Percentiles rank a stretch among this genome's conserved stretches.
Evolutionary conservation across 2,888 invertebrate genomes (phyloP).

Genomic region (Myathropa florea): DNA sequence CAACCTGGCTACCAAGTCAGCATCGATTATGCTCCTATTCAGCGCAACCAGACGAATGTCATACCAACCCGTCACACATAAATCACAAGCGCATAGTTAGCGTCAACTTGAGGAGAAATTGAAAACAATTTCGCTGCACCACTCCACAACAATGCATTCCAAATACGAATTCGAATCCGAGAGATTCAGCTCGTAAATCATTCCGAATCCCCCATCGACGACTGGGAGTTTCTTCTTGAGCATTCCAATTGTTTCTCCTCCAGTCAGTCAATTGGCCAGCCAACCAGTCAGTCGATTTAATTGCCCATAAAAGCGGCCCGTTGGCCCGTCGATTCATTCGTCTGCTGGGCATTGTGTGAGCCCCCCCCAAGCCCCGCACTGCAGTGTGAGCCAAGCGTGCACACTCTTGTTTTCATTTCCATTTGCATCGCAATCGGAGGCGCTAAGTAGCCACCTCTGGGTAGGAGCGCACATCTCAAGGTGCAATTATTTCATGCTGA

Average conservation of each 20-base stretch:
- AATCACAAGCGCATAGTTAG: not conserved
- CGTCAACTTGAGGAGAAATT: conserved; percentile 30
- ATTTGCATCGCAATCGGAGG: conserved; percentile 17
- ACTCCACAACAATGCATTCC: not conserved
- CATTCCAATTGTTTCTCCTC: conserved; percentile 35
- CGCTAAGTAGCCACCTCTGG: not conserved
- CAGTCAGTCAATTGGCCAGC: not conserved
- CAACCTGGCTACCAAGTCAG: not conserved
- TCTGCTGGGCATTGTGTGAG: not conserved
- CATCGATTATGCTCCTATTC: conserved; percentile 1
- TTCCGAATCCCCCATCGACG: not conserved
- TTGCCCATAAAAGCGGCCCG: conserved; percentile 40
- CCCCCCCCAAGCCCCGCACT: not conserved
- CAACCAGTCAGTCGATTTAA: conserved; percentile 21
- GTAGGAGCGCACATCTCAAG: conserved; percentile 18
- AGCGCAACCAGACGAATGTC: not conserved
- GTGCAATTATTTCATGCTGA: conserved; percentile 49
- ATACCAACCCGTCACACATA: not conserved
- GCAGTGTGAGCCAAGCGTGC: not conserved
- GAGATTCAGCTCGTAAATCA: conserved; percentile 11
- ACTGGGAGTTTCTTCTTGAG: conserved; percentile 44
- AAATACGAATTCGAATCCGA: not conserved
- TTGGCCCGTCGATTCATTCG: not conserved
- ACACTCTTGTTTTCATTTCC: conserved; percentile 59
- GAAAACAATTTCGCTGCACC: conserved; percentile 22